A percentile compares a stretch with the other conserved stretches of the same genome.
These are phyloP conservation scores for Lynx canadensis DNA, from an alignment of 2,113 vertebrate species.

Conservation along the genomic window DNA sequence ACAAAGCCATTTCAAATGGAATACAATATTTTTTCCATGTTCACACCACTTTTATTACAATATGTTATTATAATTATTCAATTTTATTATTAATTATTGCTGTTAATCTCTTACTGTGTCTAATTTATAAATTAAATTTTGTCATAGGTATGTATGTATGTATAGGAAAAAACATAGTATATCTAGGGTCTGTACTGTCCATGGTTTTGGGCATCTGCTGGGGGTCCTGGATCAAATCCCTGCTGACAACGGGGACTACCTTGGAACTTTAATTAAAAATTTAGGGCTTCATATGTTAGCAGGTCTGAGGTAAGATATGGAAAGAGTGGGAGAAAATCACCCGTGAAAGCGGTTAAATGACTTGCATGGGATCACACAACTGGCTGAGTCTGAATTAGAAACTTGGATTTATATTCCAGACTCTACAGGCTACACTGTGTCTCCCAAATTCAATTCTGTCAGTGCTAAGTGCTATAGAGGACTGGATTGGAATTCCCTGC, in stretches of 20 bases:
- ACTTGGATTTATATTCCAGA: background rate
- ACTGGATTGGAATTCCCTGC: background rate
- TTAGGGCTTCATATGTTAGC: conserved; percentile 16
- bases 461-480: background rate
- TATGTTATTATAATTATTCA: background rate
- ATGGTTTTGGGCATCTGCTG: background rate
- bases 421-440: background rate
- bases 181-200: background rate
- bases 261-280: conserved; percentile 38
- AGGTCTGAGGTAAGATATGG: background rate
- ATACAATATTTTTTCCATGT: background rate
- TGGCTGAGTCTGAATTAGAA: background rate
- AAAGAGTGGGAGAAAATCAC: background rate
- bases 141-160: background rate
- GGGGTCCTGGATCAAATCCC: background rate
- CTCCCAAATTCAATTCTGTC: background rate
- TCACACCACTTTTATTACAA: background rate
- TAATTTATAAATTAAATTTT: background rate
- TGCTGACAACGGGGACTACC: background rate
- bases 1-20: background rate
- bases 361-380: background rate
- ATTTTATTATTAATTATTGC: background rate
- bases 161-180: background rate
- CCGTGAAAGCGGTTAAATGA: background rate
- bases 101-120: background rate